phyloP scores from a whole-genome alignment of 2,113 vertebrate species.

The Seriola dumerili region DNA sequence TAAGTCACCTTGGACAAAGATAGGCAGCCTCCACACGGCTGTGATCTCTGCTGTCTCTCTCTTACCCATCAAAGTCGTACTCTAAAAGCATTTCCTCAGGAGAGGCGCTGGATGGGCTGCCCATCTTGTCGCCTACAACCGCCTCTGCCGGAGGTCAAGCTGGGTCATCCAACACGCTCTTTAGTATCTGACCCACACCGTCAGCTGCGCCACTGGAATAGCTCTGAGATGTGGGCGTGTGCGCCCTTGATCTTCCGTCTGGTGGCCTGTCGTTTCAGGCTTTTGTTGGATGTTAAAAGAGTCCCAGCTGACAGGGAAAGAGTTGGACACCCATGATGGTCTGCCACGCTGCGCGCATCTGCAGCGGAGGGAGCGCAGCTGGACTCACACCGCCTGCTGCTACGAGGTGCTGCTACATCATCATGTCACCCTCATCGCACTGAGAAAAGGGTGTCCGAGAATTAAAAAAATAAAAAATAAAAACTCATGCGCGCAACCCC shows the following conservation, averaged over 20 bases:
- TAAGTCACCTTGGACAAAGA: conserved; percentile 73
- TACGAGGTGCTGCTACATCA: conserved; percentile 11
- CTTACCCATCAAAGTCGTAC: conserved; percentile 30
- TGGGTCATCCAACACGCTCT: conserved; percentile 45
- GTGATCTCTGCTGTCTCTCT: conserved; percentile 48
- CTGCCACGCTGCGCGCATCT: conserved; percentile 38
- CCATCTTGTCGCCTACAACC: conserved; percentile 19
- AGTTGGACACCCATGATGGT: conserved; percentile 39
- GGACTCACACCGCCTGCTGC: conserved; percentile 24
- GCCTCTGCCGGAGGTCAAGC: conserved; percentile 44
- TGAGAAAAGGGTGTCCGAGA: conserved; percentile 4
- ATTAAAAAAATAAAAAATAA: conserved; percentile 1
- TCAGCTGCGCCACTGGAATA: not conserved
- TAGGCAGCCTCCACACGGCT: conserved; percentile 39
- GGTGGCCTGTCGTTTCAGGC: conserved; percentile 10
- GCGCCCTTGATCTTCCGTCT: conserved; percentile 16
- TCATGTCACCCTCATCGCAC: conserved; percentile 23
- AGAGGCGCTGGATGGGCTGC: conserved; percentile 12
- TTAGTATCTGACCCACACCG: not conserved
- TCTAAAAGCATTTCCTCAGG: conserved; percentile 39
- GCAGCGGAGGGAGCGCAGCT: conserved; percentile 45
- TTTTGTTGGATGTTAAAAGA: conserved; percentile 10
- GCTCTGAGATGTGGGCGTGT: conserved; percentile 2
- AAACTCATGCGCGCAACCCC: conserved; percentile 16
- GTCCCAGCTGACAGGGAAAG: conserved; percentile 3